Base-by-base conservation (phyloP, 2,797 vertebrate species). In the Amblyraja radiata region DNA sequence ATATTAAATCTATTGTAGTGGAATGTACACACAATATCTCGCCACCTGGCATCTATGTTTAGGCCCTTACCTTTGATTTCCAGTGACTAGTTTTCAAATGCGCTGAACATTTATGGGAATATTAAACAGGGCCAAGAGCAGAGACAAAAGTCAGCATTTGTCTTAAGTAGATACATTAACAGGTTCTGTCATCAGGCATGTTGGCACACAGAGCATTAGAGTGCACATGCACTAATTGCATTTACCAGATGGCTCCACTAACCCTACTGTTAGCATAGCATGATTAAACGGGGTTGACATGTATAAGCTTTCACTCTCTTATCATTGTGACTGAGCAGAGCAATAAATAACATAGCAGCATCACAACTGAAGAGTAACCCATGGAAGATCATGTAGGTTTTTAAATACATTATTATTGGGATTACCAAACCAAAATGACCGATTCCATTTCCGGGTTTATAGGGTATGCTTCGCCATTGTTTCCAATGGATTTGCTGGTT, bases 241-340 rank as follows among this genome's bases (percentile, higher is more conserved):
- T 76, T 92, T 76, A 92, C 90, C 90, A 92, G 71, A 92, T 92
- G 90, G 90, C 71, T 54, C 46, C 46, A 54, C 68, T 73, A 76
- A 92, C 90, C 73, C 90, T 8, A 92, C 90, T 92, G 71, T 92
- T 92, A 92, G 90, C 71, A 46, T 73, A 76, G 71, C 39, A 54
- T 92, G 90, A 92, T 92, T 92, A 92, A 92, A 92, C 39, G 28
- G 71, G 71, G 90, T 14, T 92, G 90, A 92, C 90, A 92, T 92
- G 74, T 92, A 54, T 76, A 92, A 11, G 39, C 71, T 74, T 74
- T 39, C 23, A 92, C 25, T 92, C 39, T 92, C 71, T 88, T 92
- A 76, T 92, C 71, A 92, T 92, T 92, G 14, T 28, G 90, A 74
- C 65, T 92, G 36, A 25, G 71, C 90, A 76, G 71, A 54, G 90